Evolutionary conservation across 2,888 invertebrate species (phyloP), one percentile per base, ranked within the genome.

Genomic region (Myopa tessellatipennis): DNA sequence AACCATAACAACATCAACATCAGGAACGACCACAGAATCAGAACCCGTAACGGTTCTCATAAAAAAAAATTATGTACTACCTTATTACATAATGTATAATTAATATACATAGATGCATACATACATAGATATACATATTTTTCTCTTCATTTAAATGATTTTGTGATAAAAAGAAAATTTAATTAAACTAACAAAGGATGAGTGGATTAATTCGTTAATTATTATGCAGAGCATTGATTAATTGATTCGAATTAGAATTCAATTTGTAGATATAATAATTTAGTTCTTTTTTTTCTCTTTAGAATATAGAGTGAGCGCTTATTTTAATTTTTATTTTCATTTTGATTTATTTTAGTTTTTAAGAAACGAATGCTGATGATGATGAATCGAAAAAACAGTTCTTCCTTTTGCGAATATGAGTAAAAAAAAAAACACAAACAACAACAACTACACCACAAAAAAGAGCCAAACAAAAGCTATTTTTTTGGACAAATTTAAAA

Each of bases 81-180:
- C 3, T 6, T 10, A 45, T 6, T 10, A 45, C 10, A 6, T 58
- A 58, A 58, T 58, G 10, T 5, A 58, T 10, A 16, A n/a, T 26
- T 1, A 45, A 45, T 63, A 63, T 63, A 16, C n/a, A 55, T 16
- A 55, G 2, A 55, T 55, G 1, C 10, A 4, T 55, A 55, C 4
- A 55, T 55, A 55, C 5, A 55, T 55, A 55, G 10, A 55, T 6
- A n/a, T 55, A 3, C 5, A 8, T 55, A 55, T 12, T 55, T n/a
- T 55, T 16, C 4, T 55, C 36, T 70, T 70, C 12, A 50, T 70
- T 55, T 55, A 55, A 34, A 70, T 55, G 55, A 50, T 70, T 70
- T 70, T 70, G 70, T 70, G 70, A 70, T 70, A 70, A 26, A 58
- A 71, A 26, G 12, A 71, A 58, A 55, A 16, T 18, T 26, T 40